A percentile compares a stretch with the other conserved stretches of the same genome.
Evolutionary conservation across 2,888 invertebrate genomes (phyloP).

Genomic region (Drosophila mercatorum): DNA sequence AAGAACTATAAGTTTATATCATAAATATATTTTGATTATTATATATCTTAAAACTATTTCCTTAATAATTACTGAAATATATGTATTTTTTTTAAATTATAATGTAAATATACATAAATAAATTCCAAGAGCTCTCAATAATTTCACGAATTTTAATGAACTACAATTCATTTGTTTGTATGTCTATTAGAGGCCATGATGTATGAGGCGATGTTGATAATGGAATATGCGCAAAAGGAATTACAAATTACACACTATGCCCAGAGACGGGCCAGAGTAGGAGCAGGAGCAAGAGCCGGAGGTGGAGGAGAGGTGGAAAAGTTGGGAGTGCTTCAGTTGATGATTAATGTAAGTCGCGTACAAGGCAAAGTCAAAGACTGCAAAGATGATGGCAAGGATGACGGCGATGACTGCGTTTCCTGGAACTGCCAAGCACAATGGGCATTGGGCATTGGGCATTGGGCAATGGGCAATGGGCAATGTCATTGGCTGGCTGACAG

Average conservation of each 20-base stretch:
- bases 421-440: conserved; percentile 68
- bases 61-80: too few relatives aligned
- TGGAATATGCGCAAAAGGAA: conserved; percentile 59
- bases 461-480: conserved; percentile 44
- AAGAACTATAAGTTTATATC: not conserved
- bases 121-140: not conserved
- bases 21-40: too few relatives aligned
- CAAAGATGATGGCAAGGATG: conserved; percentile 41
- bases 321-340: conserved; percentile 49
- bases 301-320: not conserved
- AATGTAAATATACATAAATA: too few relatives aligned
- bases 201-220: conserved; percentile 47
- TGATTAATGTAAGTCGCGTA: conserved; percentile 80
- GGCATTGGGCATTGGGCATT: conserved; percentile 54
- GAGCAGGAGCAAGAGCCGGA: not conserved
- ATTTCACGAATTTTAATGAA: not conserved
- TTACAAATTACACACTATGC: conserved; percentile 69
- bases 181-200: conserved; percentile 17
- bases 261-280: not conserved
- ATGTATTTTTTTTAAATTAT: not conserved
- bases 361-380: conserved; percentile 54
- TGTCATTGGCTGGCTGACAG: conserved; percentile 78
- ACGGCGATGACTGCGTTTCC: conserved; percentile 67
- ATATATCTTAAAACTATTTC: too few relatives aligned
- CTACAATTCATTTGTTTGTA: not conserved